Evolutionary conservation across 2,797 vertebrate genomes (phyloP).

Genomic region (Podarcis lilfordi): DNA sequence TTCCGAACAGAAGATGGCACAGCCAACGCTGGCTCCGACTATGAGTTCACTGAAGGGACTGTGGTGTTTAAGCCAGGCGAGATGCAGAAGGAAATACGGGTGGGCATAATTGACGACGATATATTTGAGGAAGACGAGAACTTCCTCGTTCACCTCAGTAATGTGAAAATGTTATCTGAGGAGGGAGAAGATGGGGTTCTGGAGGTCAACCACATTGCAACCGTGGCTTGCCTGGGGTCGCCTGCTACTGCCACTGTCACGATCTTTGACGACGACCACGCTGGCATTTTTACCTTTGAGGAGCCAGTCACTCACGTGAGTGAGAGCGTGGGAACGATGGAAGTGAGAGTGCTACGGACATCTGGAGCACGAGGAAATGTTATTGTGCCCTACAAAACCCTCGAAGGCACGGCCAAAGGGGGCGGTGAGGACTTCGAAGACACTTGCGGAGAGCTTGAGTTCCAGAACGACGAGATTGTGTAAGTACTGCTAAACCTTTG

Average conservation of each 20-base stretch:
- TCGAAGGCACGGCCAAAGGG: conserved; percentile 90
- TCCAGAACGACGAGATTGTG: conserved; percentile 95
- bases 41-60: conserved; percentile 87
- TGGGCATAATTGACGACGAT: conserved; percentile 93
- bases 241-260: conserved; percentile 89
- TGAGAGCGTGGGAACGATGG: conserved; percentile 93
- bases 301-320: conserved; percentile 86
- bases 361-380: conserved; percentile 93
- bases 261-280: conserved; percentile 95
- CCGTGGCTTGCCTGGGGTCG: conserved; percentile 82
- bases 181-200: conserved; percentile 75
- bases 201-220: conserved; percentile 75
- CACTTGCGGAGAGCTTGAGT: conserved; percentile 91
- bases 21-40: conserved; percentile 93
- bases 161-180: conserved; percentile 79
- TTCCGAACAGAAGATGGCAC: conserved; percentile 94
- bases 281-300: conserved; percentile 94
- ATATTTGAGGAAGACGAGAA: conserved; percentile 98
- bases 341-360: conserved; percentile 90
- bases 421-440: conserved; percentile 97
- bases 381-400: conserved; percentile 91
- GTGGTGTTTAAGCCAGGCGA: conserved; percentile 90
- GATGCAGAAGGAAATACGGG: conserved; percentile 89
- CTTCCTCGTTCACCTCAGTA: conserved; percentile 93
- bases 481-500: conserved; percentile 81